Conservation (phyloP, 2,113 vertebrate species). For the Acanthisitta chloris region DNA sequence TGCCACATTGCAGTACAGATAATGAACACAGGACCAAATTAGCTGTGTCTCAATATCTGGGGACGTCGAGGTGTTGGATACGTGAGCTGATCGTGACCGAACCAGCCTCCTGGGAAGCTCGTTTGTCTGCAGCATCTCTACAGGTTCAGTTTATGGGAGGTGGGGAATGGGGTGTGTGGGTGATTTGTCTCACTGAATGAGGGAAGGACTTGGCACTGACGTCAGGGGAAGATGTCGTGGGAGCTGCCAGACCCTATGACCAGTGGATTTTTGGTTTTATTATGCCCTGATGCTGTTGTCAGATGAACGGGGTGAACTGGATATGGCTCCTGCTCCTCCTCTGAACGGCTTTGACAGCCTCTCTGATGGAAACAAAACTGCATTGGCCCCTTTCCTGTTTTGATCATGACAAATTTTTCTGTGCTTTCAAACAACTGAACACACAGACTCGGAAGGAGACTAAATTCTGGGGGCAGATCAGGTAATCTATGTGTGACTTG, state of each 20-base stretch:
- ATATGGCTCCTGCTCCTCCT: background rate
- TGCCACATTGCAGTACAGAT: background rate
- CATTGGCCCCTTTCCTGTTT: background rate
- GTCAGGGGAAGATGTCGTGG: background rate
- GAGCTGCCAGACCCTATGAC: background rate
- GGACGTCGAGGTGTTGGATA: background rate
- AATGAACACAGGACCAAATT: background rate
- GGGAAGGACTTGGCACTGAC: background rate
- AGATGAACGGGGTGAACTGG: background rate
- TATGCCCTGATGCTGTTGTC: background rate
- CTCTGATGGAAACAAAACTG: background rate
- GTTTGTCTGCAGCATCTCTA: background rate
- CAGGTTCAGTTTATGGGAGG: background rate
- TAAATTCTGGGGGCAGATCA: background rate
- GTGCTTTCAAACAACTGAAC: background rate
- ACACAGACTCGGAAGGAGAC: rapidly evolving
- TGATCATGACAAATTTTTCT: background rate
- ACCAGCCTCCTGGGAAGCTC: background rate
- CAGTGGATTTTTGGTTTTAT: background rate
- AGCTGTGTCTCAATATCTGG: background rate
- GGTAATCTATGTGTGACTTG: background rate
- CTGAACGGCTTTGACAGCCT: background rate
- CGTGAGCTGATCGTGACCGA: background rate
- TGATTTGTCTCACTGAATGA: background rate
- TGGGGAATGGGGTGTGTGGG: rapidly evolving